A percentile compares a stretch with the other conserved stretches of the same genome.
Conservation (phyloP, 2,888 invertebrate species). For the Cinara cedri region DNA sequence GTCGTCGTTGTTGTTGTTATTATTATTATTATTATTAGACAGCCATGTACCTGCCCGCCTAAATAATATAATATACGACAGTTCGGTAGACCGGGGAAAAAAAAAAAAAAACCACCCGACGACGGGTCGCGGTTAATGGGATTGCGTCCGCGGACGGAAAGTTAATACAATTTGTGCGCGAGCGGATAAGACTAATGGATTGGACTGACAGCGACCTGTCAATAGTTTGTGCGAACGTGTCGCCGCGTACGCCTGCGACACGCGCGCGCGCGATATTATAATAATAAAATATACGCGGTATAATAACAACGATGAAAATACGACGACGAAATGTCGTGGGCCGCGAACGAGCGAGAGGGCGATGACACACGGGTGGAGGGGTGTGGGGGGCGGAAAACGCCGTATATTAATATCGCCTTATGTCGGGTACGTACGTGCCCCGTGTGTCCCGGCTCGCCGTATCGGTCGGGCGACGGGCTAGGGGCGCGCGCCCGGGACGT, state of each 20-base stretch:
- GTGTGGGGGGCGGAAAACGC: no score
- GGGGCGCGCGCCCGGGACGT: no score
- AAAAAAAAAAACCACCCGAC: neutral
- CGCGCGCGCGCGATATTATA: neutral
- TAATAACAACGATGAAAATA: neutral
- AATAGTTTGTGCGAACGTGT: constrained; percentile 24
- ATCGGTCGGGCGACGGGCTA: no score
- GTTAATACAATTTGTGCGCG: constrained; percentile 33
- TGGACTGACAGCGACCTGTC: constrained; percentile 44
- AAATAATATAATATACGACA: neutral
- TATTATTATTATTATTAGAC: no score
- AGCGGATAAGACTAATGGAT: constrained; percentile 38
- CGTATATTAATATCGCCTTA: no score
- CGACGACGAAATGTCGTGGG: no score
- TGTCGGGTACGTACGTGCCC: no score
- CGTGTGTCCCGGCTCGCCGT: no score
- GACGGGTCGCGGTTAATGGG: constrained; percentile 18
- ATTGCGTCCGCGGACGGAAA: constrained; percentile 25
- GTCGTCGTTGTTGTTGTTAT: no score
- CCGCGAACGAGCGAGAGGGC: no score
- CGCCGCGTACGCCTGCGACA: neutral
- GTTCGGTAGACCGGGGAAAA: neutral
- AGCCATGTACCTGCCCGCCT: no score
- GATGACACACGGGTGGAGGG: no score
- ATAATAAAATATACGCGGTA: neutral